A percentile compares a stretch with the other conserved stretches of the same genome.
Conservation (phyloP, 2,113 vertebrate species). For the Pygoscelis antarcticus region DNA sequence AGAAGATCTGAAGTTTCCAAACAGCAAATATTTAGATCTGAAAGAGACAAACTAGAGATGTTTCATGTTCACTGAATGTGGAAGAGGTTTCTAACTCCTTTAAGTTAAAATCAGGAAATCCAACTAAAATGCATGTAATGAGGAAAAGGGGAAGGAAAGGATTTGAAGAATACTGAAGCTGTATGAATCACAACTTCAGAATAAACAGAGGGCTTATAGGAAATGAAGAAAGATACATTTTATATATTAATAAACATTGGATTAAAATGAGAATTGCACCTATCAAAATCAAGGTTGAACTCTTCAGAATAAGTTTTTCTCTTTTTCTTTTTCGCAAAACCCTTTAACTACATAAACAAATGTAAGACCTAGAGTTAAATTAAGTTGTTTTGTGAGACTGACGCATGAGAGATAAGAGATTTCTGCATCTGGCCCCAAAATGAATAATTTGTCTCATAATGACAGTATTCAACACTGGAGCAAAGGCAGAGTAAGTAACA, state of each 20-base stretch:
- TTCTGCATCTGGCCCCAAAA: background rate
- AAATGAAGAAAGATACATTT: background rate
- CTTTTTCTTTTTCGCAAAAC: background rate
- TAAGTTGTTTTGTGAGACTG: background rate
- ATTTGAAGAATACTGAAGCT: background rate
- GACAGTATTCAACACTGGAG: background rate
- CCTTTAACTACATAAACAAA: background rate
- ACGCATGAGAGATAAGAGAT: background rate
- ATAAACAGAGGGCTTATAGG: background rate
- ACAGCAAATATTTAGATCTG: background rate
- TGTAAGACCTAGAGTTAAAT: background rate
- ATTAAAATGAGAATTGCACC: background rate
- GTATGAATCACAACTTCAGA: background rate
- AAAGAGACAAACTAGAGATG: background rate
- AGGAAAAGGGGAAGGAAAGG: background rate
- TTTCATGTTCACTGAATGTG: background rate
- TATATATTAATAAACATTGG: background rate
- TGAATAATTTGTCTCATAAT: background rate
- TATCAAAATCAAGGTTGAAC: background rate
- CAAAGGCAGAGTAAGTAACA: background rate
- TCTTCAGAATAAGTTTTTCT: background rate
- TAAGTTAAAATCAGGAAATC: background rate
- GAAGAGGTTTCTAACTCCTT: background rate
- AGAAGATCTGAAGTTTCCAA: background rate
- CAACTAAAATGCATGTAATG: background rate